phyloP scores from a whole-genome alignment of 2,888 invertebrate genomes.

The Cordylochernes scorpioides region DNA sequence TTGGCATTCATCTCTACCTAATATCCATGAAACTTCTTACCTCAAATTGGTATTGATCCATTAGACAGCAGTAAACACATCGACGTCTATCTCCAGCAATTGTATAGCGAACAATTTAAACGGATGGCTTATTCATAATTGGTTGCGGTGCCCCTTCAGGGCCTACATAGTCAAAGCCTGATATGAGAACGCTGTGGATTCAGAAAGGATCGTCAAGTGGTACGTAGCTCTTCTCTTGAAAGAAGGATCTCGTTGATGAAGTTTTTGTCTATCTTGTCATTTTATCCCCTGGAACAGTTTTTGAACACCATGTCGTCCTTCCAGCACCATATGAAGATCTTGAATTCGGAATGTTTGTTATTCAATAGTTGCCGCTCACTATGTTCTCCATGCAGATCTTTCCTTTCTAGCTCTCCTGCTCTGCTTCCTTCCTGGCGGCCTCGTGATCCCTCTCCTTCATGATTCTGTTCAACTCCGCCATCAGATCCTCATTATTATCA shows the following conservation, averaged over 20 bases:
- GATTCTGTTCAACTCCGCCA: slow-evolving; percentile 81
- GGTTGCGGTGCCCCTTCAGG: too few relatives aligned
- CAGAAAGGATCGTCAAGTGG: too few relatives aligned
- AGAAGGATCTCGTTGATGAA: slow-evolving; percentile 94
- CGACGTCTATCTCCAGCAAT: too few relatives aligned
- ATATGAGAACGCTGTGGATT: too few relatives aligned
- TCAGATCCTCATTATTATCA: slow-evolving; percentile 72
- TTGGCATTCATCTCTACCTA: too few relatives aligned
- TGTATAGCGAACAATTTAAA: too few relatives aligned
- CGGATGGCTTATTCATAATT: too few relatives aligned
- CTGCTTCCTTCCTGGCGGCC: slow-evolving; percentile 64
- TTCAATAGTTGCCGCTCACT: slow-evolving; percentile 77
- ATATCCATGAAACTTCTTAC: too few relatives aligned
- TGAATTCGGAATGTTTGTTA: slow-evolving; percentile 42
- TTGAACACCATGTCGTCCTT: slow-evolving; percentile 99
- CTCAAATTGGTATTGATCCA: too few relatives aligned
- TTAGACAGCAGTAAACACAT: too few relatives aligned
- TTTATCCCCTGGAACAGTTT: slow-evolving; percentile 89
- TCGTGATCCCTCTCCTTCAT: slow-evolving; percentile 82
- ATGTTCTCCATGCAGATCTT: slow-evolving; percentile 94
- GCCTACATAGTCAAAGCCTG: too few relatives aligned
- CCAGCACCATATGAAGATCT: slow-evolving; percentile 78
- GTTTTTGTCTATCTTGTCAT: slow-evolving; percentile 52
- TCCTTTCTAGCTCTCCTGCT: slow-evolving; percentile 74
- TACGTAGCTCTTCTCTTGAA: too few relatives aligned